Conservation (phyloP, 1,140 invertebrate species). For the Oreohelix idahoensis region DNA sequence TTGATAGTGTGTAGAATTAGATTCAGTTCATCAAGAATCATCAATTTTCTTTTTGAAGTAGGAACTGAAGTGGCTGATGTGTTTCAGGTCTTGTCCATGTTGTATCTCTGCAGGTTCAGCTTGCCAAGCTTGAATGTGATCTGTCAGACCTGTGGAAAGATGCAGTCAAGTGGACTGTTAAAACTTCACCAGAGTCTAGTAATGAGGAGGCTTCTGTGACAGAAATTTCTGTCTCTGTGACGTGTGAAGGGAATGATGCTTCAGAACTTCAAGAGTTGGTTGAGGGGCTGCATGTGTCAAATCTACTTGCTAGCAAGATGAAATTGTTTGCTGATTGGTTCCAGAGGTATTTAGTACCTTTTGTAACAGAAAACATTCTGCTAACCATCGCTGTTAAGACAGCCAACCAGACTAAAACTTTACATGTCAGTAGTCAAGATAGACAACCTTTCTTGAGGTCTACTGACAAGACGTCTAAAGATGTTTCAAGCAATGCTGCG, state of each 20-base stretch:
- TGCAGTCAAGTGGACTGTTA: neutral
- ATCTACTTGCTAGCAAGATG: slow-evolving; percentile 60
- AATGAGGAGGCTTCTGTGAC: too few species aligned
- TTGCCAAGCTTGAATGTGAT: neutral
- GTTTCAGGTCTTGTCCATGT: neutral
- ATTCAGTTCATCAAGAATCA: too few species aligned
- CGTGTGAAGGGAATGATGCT: slow-evolving; percentile 16
- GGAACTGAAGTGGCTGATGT: too few species aligned
- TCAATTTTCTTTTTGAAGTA: too few species aligned
- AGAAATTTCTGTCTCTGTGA: neutral
- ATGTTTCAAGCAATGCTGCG: neutral
- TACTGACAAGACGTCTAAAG: neutral
- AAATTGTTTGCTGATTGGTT: slow-evolving; percentile 66
- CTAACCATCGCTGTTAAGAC: slow-evolving; percentile 68
- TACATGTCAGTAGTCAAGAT: slow-evolving; percentile 34
- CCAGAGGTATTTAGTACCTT: slow-evolving; percentile 56
- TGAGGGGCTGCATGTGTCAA: slow-evolving; percentile 60
- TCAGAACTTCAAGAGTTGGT: slow-evolving; percentile 53
- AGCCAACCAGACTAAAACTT: slow-evolving; percentile 6
- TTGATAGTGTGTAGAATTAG: too few species aligned
- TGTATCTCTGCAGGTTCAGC: neutral
- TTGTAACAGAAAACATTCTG: slow-evolving; percentile 67
- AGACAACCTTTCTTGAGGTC: neutral
- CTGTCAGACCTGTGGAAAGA: slow-evolving; percentile 17
- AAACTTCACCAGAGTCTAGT: neutral